phyloP scores from a whole-genome alignment of 2,113 vertebrate species.

The Drymodes brunneopygia region DNA sequence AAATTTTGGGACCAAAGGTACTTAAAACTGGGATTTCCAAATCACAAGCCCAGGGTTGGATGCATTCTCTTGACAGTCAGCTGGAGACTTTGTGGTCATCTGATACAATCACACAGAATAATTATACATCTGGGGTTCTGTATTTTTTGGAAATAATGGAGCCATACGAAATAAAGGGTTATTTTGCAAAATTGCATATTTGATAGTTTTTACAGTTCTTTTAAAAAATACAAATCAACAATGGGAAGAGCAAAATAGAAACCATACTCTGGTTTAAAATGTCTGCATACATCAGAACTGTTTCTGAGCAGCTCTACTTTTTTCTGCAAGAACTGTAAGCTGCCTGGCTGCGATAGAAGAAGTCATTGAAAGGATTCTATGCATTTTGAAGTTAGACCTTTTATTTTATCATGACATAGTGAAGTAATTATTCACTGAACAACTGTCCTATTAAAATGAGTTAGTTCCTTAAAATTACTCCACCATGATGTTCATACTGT shows the following conservation, averaged over 20 bases:
- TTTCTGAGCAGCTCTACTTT: conserved; percentile 45
- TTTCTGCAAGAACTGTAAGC: conserved; percentile 38
- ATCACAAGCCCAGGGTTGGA: neutral
- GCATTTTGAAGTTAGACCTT: conserved; percentile 49
- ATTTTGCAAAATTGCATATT: conserved; percentile 63
- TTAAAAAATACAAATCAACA: neutral
- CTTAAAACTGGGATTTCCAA: conserved; percentile 39
- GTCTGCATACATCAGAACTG: neutral
- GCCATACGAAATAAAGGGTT: conserved; percentile 59
- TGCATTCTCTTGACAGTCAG: neutral
- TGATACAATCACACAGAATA: neutral
- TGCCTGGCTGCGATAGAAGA: conserved; percentile 26
- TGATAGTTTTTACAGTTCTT: conserved; percentile 63
- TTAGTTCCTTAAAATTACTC: conserved; percentile 21
- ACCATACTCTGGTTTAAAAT: conserved; percentile 18
- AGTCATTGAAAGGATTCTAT: conserved; percentile 21
- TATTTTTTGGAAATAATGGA: conserved; percentile 43
- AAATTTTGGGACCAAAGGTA: conserved; percentile 73
- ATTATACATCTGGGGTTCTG: neutral
- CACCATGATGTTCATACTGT: conserved; percentile 33
- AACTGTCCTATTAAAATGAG: conserved; percentile 41
- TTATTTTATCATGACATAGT: conserved; percentile 21
- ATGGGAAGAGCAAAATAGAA: conserved; percentile 48
- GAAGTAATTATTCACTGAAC: conserved; percentile 24
- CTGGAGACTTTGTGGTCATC: conserved; percentile 21